Evolutionary conservation across 2,888 invertebrate genomes (phyloP), one percentile per base, ranked within the genome.

Genomic region (Rhagophthalmus giganteus): DNA sequence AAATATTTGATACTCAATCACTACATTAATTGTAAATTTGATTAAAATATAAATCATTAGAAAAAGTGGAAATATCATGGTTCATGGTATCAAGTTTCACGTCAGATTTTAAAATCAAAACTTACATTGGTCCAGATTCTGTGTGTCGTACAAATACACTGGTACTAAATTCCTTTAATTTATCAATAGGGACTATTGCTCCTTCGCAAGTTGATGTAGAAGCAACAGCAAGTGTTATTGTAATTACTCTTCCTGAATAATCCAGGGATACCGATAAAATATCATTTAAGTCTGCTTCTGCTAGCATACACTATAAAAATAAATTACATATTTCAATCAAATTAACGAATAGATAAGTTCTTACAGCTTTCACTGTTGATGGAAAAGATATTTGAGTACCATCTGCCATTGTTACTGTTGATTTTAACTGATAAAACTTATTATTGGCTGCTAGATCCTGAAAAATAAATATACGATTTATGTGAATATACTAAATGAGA

Each of bases 291-390:
- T 86, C 83, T 31, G 87, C 86, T 57, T 87, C 87, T 24, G 90
- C 77, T 54, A 94, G 77, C 55, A 86, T 80, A 71, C 88, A 88
- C 86, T 86, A 58, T 61, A 74, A 66, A 51, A 51, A 51, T 50
- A n/a, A n/a, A n/a, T n/a, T n/a, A n/a, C n/a, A n/a, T n/a, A n/a
- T n/a, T n/a, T n/a, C n/a, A n/a, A n/a, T n/a, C n/a, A n/a, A n/a
- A n/a, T n/a, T n/a, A n/a, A n/a, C n/a, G n/a, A n/a, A n/a, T n/a
- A n/a, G n/a, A n/a, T n/a, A n/a, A n/a, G n/a, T n/a, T n/a, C n/a
- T 79, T 76, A 85, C 85, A 9, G 93, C 92, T 78, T 88, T 90
- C 12, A 88, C 81, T 51, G 90, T 89, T 6, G 92, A 88, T 7
- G 88, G 73, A 64, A 90, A 90, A 55, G 82, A 81, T 12, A 79